Conservation (phyloP, 1,140 invertebrate species). For the Leptinotarsa texana region DNA sequence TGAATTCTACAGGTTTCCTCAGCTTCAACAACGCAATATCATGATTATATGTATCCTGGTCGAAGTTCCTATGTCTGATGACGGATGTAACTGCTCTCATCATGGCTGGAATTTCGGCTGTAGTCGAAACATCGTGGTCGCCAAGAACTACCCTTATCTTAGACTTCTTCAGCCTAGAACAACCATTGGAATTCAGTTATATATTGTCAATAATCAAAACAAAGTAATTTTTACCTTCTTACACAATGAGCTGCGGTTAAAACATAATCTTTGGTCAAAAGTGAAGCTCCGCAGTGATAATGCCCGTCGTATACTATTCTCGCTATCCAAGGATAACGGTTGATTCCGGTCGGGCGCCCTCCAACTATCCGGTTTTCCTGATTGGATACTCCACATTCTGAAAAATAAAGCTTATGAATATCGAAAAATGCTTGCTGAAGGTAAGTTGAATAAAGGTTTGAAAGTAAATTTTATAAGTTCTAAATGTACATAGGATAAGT, state of each 20-base stretch:
- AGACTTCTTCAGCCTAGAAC: conserved; percentile 69
- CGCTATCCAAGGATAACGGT: conserved; percentile 87
- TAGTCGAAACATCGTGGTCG: conserved; percentile 79
- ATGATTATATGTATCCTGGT: conserved; percentile 83
- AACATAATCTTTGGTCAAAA: conserved; percentile 74
- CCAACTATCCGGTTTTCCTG: conserved; percentile 75
- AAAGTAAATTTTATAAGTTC: too few species aligned
- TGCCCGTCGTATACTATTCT: conserved; percentile 81
- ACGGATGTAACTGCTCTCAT: conserved; percentile 78
- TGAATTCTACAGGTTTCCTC: conserved; percentile 74
- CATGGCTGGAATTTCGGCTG: conserved; percentile 73
- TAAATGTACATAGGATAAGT: too few species aligned
- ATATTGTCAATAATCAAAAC: not conserved
- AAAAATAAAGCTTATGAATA: conserved; percentile 36
- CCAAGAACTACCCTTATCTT: conserved; percentile 79
- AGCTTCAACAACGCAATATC: conserved; percentile 82
- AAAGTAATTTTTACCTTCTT: conserved; percentile 58
- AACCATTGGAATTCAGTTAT: not conserved
- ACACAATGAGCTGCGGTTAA: conserved; percentile 72
- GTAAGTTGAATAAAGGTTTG: too few species aligned
- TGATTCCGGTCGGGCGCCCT: conserved; percentile 74
- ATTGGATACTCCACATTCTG: conserved; percentile 73
- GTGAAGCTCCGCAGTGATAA: conserved; percentile 87
- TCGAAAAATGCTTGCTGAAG: too few species aligned
- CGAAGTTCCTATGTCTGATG: conserved; percentile 79